Percentiles rank a stretch among this genome's conserved stretches.
Conservation (phyloP, 2,797 vertebrate species). For the Cuculus canorus region DNA sequence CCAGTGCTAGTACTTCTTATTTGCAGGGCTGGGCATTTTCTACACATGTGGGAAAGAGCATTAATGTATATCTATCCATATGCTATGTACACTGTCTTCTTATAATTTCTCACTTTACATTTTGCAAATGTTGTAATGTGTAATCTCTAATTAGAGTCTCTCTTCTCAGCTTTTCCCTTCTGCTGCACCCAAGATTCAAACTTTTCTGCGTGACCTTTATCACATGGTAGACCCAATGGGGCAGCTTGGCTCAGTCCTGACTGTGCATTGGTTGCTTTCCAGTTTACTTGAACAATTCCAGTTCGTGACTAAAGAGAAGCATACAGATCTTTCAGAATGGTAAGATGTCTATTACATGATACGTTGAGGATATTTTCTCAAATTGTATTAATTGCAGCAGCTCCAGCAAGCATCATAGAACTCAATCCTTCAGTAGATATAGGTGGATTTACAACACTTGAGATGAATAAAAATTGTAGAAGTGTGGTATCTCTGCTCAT, state of each 20-base stretch:
- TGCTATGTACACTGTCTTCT: not conserved
- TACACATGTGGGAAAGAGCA: not conserved
- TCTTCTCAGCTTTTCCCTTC: slow-evolving; percentile 85
- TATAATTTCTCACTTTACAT: not conserved
- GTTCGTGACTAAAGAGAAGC: slow-evolving; percentile 52
- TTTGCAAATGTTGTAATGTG: not conserved
- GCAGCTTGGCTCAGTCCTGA: slow-evolving; percentile 54
- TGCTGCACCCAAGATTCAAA: slow-evolving; percentile 57
- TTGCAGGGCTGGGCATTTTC: not conserved
- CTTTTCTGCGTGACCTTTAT: slow-evolving; percentile 70
- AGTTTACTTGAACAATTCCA: slow-evolving; percentile 74
- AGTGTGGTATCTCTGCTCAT: not conserved
- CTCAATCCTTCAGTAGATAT: not conserved
- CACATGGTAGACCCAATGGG: slow-evolving; percentile 49
- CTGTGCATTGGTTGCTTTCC: slow-evolving; percentile 71
- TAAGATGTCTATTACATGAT: slow-evolving; percentile 61
- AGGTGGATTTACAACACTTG: not conserved
- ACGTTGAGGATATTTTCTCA: not conserved
- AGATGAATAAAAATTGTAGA: not conserved
- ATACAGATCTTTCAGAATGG: slow-evolving; percentile 57
- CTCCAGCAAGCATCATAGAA: not conserved
- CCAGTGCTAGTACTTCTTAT: not conserved
- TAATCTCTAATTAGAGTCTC: not conserved
- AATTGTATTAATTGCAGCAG: not conserved
- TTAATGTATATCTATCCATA: not conserved